Evolutionary conservation across 2,888 invertebrate species (phyloP), one percentile per base, ranked within the genome.

Genomic region (Ormia ochracea): DNA sequence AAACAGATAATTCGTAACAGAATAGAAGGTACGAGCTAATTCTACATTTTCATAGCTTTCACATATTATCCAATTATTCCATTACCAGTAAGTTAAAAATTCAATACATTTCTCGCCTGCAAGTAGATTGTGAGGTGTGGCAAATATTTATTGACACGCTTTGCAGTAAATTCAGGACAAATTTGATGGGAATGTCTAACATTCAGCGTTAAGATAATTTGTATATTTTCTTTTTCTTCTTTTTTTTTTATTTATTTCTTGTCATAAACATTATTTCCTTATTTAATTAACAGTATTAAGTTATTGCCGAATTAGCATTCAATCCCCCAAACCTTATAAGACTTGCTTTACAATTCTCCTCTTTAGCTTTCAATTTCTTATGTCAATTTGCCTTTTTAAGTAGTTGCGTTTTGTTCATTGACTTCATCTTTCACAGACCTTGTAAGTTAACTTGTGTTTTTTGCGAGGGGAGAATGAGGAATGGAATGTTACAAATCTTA

Each of bases 401-500:
- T 45, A 36, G n/a, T 9, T 31, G n/a, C n/a, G 21, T 48, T 59
- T 50, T 38, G 14, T 50, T 38, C n/a, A 19, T 23, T 50, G 14
- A 28, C 59, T 28, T 52, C 6, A 6, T n/a, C 33, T n/a, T 26
- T 58, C 6, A 23, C 10, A 7, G 48, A 58, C n/a, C 12, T 17
- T 38, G 0, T 26, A n/a, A n/a, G n/a, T 56, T 19, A 4, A 4
- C 12, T 17, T n/a, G 17, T 58, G 2, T 28, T 3, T 6, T 9
- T 6, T 36, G 10, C 7, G 1, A 38, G 26, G 23, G 36, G 14
- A 21, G 23, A 19, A 43, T 7, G 21, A 4, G 19, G 14, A 6
- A 23, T 41, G 9, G 19, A 68, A 36, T 21, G 28, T 45, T n/a
- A 28, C 4, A 73, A 68, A 68, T 74, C 68, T 78, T 78, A 58